Conservation (phyloP, 2,888 invertebrate genomes). For the Notodonta ziczac region DNA sequence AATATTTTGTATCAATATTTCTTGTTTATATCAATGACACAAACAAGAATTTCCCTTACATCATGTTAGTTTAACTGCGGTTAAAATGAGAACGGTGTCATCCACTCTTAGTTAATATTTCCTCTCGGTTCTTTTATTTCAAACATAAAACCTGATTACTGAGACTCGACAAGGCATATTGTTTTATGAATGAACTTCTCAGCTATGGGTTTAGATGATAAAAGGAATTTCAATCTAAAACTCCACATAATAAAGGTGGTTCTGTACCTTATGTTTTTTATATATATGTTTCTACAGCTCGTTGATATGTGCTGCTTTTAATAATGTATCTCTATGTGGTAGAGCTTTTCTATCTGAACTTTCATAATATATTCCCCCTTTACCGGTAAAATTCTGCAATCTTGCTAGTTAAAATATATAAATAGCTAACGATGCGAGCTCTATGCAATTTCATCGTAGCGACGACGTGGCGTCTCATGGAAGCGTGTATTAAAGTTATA, state of each 20-base stretch:
- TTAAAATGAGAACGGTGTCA: slow-evolving; percentile 14
- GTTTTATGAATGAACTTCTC: slow-evolving; percentile 3
- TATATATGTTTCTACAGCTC: not conserved
- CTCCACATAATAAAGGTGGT: not conserved
- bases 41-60: too few relatives aligned
- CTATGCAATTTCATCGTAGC: not conserved
- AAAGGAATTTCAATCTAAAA: not conserved
- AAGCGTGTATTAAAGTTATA: not conserved
- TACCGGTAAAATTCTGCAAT: not conserved
- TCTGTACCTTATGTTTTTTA: not conserved
- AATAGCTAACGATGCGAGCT: not conserved
- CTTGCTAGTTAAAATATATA: not conserved
- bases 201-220: not conserved
- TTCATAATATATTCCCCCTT: not conserved
- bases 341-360: not conserved
- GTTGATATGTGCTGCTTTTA: too few relatives aligned
- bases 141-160: slow-evolving; percentile 19
- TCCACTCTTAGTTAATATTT: slow-evolving; percentile 13
- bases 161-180: slow-evolving; percentile 18
- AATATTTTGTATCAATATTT: too few relatives aligned
- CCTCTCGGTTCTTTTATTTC: slow-evolving; percentile 14
- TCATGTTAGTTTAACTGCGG: slow-evolving; percentile 2
- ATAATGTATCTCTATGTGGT: too few relatives aligned
- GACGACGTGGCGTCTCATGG: not conserved
- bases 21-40: too few relatives aligned